These are phyloP conservation scores for Tachypleus tridentatus DNA, from an alignment of 1,140 invertebrate genomes.

Conservation along the genomic window DNA sequence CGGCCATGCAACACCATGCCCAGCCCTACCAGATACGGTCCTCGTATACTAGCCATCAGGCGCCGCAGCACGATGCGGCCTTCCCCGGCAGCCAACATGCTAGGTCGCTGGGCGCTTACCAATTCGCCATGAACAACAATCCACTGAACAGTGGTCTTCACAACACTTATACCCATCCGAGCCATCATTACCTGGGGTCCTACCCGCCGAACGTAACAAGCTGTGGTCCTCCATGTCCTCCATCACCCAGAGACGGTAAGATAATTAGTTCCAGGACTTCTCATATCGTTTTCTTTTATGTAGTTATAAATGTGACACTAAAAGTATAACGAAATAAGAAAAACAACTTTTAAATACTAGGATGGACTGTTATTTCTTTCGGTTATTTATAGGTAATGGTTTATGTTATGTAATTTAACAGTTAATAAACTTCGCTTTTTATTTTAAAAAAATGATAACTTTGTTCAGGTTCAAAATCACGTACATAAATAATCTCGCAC, in stretches of 20 bases:
- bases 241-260: constrained; percentile 85
- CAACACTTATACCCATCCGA: constrained; percentile 30
- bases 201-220: constrained; percentile 48
- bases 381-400: too few relatives aligned
- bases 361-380: too few relatives aligned
- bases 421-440: too few relatives aligned
- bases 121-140: constrained; percentile 73
- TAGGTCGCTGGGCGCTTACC: constrained; percentile 60
- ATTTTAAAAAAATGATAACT: too few relatives aligned
- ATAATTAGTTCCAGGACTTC: too few relatives aligned
- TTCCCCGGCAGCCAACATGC: constrained; percentile 28
- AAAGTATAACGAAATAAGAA: too few relatives aligned
- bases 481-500: too few relatives aligned
- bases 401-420: too few relatives aligned
- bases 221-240: constrained; percentile 53
- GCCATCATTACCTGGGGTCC: constrained; percentile 58
- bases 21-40: constrained; percentile 30
- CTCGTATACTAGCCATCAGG: constrained; percentile 26
- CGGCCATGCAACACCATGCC: constrained; percentile 38
- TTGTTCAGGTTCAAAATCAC: too few relatives aligned
- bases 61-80: constrained; percentile 30
- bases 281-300: too few relatives aligned
- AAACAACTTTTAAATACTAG: too few relatives aligned
- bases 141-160: constrained; percentile 27
- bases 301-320: too few relatives aligned